Evolutionary conservation across 1,140 invertebrate genomes (phyloP).

Genomic region (Eriocheir sinensis): DNA sequence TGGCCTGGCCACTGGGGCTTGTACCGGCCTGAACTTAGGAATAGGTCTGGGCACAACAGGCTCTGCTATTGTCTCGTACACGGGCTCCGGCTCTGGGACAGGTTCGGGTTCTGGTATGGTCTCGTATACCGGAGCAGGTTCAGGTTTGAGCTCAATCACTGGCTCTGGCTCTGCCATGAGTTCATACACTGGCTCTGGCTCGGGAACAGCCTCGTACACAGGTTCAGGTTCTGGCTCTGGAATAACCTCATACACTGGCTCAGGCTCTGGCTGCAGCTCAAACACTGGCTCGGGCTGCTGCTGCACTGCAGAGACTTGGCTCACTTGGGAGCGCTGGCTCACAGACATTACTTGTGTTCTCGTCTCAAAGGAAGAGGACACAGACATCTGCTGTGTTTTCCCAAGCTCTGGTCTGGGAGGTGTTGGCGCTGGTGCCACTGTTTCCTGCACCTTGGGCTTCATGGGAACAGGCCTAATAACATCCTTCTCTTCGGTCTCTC

Average conservation of each 20-base stretch:
- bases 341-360: slow-evolving; percentile 59
- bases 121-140: background rate
- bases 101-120: slow-evolving; percentile 35
- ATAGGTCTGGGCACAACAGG: slow-evolving; percentile 41
- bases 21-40: slow-evolving; percentile 70
- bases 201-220: background rate
- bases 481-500: slow-evolving; percentile 45
- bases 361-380: slow-evolving; percentile 59
- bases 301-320: background rate
- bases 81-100: background rate
- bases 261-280: slow-evolving; percentile 51
- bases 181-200: slow-evolving; percentile 58
- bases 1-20: slow-evolving; percentile 65
- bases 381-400: slow-evolving; percentile 23
- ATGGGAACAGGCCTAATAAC: slow-evolving; percentile 51
- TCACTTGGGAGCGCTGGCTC: slow-evolving; percentile 45
- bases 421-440: slow-evolving; percentile 32
- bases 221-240: slow-evolving; percentile 56
- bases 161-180: slow-evolving; percentile 51
- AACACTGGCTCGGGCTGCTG: slow-evolving; percentile 39
- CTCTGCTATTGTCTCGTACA: slow-evolving; percentile 29
- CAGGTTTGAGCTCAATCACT: slow-evolving; percentile 43
- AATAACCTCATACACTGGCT: background rate
- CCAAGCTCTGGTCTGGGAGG: slow-evolving; percentile 60
- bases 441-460: slow-evolving; percentile 52